Conservation (phyloP, 2,888 invertebrate species). For the Drosophila borealis region DNA sequence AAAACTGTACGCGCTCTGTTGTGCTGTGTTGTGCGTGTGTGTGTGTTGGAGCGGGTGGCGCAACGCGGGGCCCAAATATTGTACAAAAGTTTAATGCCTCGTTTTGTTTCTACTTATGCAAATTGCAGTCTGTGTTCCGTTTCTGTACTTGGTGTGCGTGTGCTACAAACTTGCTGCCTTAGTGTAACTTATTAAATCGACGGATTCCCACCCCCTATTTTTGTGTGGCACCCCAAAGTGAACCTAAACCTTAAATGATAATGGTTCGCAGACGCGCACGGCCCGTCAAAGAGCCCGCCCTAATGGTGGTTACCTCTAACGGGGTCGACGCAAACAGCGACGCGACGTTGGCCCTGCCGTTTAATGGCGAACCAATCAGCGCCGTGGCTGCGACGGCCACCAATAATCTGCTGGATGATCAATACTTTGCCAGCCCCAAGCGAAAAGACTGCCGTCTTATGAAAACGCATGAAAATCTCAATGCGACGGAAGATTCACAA, state of each 20-base stretch:
- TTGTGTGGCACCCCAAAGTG: constrained; percentile 15
- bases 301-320: constrained; percentile 39
- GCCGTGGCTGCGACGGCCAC: constrained; percentile 44
- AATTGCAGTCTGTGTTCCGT: constrained; percentile 65
- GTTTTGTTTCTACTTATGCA: constrained; percentile 60
- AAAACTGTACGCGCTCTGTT: constrained; percentile 70
- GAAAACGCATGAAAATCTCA: constrained; percentile 69
- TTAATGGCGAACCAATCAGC: constrained; percentile 47
- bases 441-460: constrained; percentile 85
- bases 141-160: constrained; percentile 44
- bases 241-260: constrained; percentile 56
- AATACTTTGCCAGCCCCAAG: constrained; percentile 84
- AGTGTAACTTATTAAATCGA: constrained; percentile 49
- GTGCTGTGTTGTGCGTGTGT: constrained; percentile 21
- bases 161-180: constrained; percentile 48
- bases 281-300: constrained; percentile 61
- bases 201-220: constrained; percentile 35
- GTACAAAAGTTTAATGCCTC: constrained; percentile 62
- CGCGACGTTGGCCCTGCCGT: constrained; percentile 30
- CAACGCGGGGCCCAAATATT: constrained; percentile 24
- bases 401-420: constrained; percentile 81
- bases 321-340: constrained; percentile 21
- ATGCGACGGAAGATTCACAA: constrained; percentile 19
- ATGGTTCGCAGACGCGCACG: constrained; percentile 81
- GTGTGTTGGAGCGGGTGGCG: constrained; percentile 30